These are phyloP conservation scores for Heliornis fulica DNA, from an alignment of 2,113 vertebrate genomes.

Conservation along the genomic window DNA sequence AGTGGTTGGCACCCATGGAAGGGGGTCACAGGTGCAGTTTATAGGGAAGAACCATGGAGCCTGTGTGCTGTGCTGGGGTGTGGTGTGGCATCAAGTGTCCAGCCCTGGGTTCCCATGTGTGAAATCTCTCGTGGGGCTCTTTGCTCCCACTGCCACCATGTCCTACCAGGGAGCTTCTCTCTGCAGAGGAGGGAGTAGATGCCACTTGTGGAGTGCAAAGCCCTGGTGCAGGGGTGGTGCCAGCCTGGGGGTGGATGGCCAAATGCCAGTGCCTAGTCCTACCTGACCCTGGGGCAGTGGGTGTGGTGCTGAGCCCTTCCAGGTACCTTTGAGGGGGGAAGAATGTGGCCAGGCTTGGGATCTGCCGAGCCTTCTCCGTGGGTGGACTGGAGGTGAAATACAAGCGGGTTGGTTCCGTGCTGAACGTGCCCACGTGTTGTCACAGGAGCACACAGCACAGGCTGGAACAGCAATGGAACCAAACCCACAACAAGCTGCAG, in stretches of 20 bases:
- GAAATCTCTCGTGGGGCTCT: background rate
- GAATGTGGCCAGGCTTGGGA: background rate
- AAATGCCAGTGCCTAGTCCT: background rate
- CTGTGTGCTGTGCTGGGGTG: background rate
- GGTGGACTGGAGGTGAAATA: conserved; percentile 42
- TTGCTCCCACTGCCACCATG: no score
- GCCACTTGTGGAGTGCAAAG: no score
- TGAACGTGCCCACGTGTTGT: conserved; percentile 55
- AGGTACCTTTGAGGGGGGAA: background rate
- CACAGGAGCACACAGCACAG: conserved; percentile 37
- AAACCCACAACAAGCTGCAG: conserved; percentile 63
- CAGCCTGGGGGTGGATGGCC: background rate
- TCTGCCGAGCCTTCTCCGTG: conserved; percentile 3
- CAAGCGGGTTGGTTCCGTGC: conserved; percentile 8
- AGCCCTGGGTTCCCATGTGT: rapidly evolving
- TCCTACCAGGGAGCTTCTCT: background rate
- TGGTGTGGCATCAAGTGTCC: rapidly evolving
- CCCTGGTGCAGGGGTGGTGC: no score
- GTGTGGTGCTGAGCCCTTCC: background rate
- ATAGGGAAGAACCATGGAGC: background rate
- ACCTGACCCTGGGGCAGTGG: background rate
- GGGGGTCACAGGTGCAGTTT: rapidly evolving
- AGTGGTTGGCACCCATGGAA: background rate
- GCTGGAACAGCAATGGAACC: conserved; percentile 56
- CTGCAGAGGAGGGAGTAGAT: background rate